Evolutionary conservation across 2,888 invertebrate genomes (phyloP), one percentile per base, ranked within the genome.

Genomic region (Heliconius sara): DNA sequence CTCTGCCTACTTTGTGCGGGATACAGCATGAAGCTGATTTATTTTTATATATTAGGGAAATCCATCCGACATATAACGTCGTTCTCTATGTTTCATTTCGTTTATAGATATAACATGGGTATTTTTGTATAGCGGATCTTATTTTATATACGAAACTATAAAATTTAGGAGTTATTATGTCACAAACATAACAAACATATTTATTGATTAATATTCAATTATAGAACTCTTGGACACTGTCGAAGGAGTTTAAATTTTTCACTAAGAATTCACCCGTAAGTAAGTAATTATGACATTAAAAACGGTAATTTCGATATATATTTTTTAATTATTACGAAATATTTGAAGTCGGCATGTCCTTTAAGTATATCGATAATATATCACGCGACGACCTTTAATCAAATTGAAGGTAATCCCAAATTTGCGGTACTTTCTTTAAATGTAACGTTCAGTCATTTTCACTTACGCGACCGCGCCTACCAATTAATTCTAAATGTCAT

Each of bases 401-500:
- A 80, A 83, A 80, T 68, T 82, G 82, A 79, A 79, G 83, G 67
- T 79, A 75, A 78, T 66, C 77, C 82, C 81, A 86, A 84, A 86
- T 84, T 83, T 83, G 85, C 83, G 83, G 85, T 85, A 88, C 91
- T 91, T 91, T 91, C 91, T 90, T 91, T 77, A 73, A 77, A 87
- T 84, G 86, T 87, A 87, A 88, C 88, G 87, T 86, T 84, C 87
- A 87, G 86, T 85, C 89, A 91, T 92, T 91, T 91, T 88, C 91
- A 87, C 90, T 88, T 87, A 87, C 85, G 83, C 84, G 84, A 85
- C 88, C 90, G 89, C 90, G 89, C 91, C 92, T 88, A 87, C 86
- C 89, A 91, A 92, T 92, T 92, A 91, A 91, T 92, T 92, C 92
- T 91, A 94, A 94, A 93, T 94, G 93, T 93, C 91, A 92, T 90